Percentiles rank a stretch among this genome's conserved stretches.
Evolutionary conservation across 2,797 vertebrate genomes (phyloP).

Genomic region (Crypturellus tataupa): DNA sequence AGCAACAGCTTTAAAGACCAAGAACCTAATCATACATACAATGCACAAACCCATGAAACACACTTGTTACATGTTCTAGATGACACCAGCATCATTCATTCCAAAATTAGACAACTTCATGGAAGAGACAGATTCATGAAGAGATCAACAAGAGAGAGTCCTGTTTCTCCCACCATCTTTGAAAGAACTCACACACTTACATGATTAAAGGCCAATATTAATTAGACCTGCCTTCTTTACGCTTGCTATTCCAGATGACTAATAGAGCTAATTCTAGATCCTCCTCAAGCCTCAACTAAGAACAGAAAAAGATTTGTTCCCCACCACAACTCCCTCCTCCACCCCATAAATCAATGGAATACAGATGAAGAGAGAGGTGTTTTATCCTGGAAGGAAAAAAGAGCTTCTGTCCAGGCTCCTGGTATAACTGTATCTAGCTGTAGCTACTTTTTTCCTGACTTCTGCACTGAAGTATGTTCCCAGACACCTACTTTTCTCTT

Average conservation of each 20-base stretch:
- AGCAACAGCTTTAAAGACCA: background rate
- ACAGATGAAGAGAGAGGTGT: conserved; percentile 13
- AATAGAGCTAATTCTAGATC: background rate
- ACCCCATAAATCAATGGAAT: conserved; percentile 6
- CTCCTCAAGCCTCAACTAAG: background rate
- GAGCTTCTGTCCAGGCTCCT: background rate
- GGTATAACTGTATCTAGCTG: background rate
- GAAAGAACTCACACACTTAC: background rate
- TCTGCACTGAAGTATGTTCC: background rate
- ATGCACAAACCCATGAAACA: background rate
- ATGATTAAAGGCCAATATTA: background rate
- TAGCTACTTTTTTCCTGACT: background rate
- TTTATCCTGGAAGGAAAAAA: conserved; percentile 32
- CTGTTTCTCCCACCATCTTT: background rate
- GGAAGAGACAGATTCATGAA: background rate
- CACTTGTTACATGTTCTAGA: background rate
- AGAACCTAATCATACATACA: background rate
- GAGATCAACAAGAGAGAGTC: background rate
- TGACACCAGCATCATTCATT: background rate
- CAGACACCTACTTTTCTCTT: background rate
- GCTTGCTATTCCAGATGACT: background rate
- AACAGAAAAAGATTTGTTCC: conserved; percentile 35
- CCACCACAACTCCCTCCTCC: conserved; percentile 6
- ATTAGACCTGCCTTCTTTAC: background rate
- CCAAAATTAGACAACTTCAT: background rate